Evolutionary conservation across 2,888 invertebrate genomes (phyloP).

Genomic region (Nephrotoma flavescens): DNA sequence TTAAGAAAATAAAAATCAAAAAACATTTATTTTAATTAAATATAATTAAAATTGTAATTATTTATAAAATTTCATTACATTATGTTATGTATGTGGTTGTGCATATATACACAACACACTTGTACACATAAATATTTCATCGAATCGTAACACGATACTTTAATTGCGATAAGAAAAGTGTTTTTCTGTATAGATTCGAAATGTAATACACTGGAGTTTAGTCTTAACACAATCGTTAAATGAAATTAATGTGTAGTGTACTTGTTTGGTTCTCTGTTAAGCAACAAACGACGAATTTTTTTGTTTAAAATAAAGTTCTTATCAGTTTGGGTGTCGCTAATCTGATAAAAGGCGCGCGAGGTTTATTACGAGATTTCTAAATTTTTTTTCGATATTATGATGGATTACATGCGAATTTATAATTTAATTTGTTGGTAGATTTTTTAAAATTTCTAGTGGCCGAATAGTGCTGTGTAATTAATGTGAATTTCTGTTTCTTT

Average conservation of each 20-base stretch:
- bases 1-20: neutral
- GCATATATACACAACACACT: constrained; percentile 6
- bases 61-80: constrained; percentile 11
- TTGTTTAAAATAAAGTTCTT: neutral
- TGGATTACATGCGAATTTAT: constrained; percentile 2
- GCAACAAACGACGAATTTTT: neutral
- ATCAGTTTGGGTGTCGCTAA: neutral
- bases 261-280: neutral
- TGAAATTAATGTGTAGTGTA: neutral
- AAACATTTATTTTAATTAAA: neutral
- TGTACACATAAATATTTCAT: neutral
- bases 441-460: neutral
- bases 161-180: neutral
- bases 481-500: neutral
- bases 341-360: neutral
- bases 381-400: neutral
- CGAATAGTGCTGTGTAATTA: neutral
- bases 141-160: constrained; percentile 6
- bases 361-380: neutral
- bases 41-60: neutral
- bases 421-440: constrained; percentile 7
- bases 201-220: neutral
- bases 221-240: neutral
- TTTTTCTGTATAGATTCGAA: neutral
- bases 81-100: constrained; percentile 12